Conservation (phyloP, 2,888 invertebrate genomes). For the Dolomedes plantarius region DNA sequence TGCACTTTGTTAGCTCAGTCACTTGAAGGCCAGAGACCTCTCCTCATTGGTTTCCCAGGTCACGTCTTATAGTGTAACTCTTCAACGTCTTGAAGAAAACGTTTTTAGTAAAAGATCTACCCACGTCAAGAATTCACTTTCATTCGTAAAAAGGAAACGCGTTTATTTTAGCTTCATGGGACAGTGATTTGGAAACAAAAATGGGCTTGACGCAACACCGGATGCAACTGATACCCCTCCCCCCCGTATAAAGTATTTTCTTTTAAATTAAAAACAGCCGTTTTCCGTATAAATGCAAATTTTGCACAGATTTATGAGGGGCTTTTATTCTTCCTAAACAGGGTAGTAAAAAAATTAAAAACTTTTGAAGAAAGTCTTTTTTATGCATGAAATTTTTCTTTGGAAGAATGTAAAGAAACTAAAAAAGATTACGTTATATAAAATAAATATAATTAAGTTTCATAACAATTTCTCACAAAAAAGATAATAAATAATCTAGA, state of each 20-base stretch:
- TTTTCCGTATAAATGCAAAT: not conserved
- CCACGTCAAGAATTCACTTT: constrained; percentile 25
- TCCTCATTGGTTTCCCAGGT: constrained; percentile 25
- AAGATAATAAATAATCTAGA: no score
- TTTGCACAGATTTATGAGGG: no score
- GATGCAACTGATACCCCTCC: not conserved
- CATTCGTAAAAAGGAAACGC: constrained; percentile 16
- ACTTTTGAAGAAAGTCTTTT: no score
- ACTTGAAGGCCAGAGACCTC: constrained; percentile 53
- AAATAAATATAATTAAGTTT: no score
- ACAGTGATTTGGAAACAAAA: not conserved
- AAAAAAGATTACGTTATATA: no score
- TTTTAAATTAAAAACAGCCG: not conserved
- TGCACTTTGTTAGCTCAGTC: constrained; percentile 35
- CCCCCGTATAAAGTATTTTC: not conserved
- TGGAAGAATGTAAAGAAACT: no score
- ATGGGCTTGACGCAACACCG: not conserved
- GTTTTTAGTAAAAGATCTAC: constrained; percentile 30
- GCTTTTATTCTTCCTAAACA: no score
- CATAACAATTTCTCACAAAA: no score
- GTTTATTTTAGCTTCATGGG: constrained; percentile 17
- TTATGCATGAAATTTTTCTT: no score
- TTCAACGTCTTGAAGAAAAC: constrained; percentile 35
- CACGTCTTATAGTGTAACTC: constrained; percentile 44
- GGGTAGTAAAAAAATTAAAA: no score